Conservation (phyloP, 2,888 invertebrate species). For the Mesorhabditis sp. region DNA sequence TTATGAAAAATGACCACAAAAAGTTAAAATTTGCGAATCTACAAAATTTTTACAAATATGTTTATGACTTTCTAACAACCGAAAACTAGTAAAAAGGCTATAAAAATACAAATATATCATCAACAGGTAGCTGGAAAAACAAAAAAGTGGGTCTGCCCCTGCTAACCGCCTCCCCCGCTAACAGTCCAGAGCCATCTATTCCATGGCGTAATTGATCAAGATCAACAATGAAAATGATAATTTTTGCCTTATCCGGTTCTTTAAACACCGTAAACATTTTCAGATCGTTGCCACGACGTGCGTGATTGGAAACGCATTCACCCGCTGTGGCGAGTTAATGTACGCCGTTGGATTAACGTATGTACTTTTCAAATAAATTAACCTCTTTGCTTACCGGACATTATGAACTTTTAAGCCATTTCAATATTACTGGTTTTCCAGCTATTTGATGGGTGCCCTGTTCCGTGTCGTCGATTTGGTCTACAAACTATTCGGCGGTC, state of each 20-base stretch:
- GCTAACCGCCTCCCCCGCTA: constrained; percentile 1
- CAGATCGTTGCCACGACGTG: neutral
- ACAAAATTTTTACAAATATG: too few species aligned
- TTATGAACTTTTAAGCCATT: too few species aligned
- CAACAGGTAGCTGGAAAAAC: too few species aligned
- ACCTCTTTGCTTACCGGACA: neutral
- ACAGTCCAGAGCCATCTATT: neutral
- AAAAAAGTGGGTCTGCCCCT: neutral
- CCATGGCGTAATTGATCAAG: too few species aligned
- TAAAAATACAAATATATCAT: too few species aligned
- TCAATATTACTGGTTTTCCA: neutral
- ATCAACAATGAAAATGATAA: too few species aligned
- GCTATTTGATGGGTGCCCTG: neutral
- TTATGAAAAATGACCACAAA: too few species aligned
- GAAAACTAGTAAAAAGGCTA: too few species aligned
- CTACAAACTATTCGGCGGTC: neutral
- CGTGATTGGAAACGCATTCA: neutral
- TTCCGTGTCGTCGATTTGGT: constrained; percentile 3
- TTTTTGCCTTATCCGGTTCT: too few species aligned
- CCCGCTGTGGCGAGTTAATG: neutral
- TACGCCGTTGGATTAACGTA: constrained; percentile 1
- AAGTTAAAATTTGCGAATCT: too few species aligned
- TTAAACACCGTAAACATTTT: neutral
- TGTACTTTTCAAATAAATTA: neutral
- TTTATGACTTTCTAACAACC: too few species aligned